Evolutionary conservation across 2,113 vertebrate species (phyloP), one percentile per base, ranked within the genome.

Genomic region (Pipra filicauda): DNA sequence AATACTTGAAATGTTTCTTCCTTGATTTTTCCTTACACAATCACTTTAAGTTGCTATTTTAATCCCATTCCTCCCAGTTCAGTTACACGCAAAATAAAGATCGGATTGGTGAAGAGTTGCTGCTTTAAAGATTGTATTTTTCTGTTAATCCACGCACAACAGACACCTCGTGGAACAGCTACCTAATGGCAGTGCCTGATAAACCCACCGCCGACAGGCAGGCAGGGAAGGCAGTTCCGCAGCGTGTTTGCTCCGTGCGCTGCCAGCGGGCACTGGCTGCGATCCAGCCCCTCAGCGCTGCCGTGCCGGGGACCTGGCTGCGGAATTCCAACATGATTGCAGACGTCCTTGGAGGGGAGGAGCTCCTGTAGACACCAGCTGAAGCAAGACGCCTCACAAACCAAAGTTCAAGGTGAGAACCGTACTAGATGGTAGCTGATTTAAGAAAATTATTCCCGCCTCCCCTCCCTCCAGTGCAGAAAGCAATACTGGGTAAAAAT

Each of bases 331-430:
- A 8, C 37, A 20, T 2, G 20, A 58, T 3, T 76, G 96, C 90
- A 51, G 85, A 17, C 6, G 13, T 54, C 61, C 64, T 64, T 0
- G 11, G 41, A 84, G 48, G 64, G 91, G 62, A 91, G 74, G 88
- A 95, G 85, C 55, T 94, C 66, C 65, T 11, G 35, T 3, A 35
- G 66, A 2, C 71, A 72, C 10, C 6, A 20, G 69, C 87, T 30
- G 26, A 8, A 96, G 64, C 77, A 66, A 95, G 77, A 84, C 8
- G 5, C 61, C 79, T 72, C 88, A 35, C 65, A 70, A 59, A 64
- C 44, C n/a, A 43, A 94, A 93, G 89, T 85, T 86, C 81, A 96
- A 97, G 96, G 97, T 98, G 96, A 94, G 94, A 88, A 75, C 15
- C 20, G 7, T 80, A 10, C 31, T 57, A 73, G 35, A 22, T 15